Evolutionary conservation across 2,797 vertebrate genomes (phyloP), one percentile per base, ranked within the genome.

Genomic region (Odontamblyopus rebecca): DNA sequence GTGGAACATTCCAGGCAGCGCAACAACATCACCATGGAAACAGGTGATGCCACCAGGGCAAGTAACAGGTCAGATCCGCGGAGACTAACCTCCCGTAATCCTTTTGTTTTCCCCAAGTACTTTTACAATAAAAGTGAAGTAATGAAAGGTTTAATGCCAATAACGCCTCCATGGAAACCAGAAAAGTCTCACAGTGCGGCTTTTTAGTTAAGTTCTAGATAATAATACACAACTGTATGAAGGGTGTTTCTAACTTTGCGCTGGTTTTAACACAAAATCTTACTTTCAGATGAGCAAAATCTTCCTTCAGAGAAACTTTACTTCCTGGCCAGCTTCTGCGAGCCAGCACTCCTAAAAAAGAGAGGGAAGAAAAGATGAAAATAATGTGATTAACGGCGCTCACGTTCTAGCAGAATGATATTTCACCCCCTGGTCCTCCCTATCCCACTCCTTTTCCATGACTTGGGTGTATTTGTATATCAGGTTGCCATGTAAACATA

Each of bases 401-500:
- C 73, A 79, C 73, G 38, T 88, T 88, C 84, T 75, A 66, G 88
- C 88, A 91, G 80, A 87, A 86, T 85, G 89, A 87, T 81, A 90
- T 57, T 69, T 84, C 56, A 0, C 76, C 74, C 82, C 81, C 73
- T 74, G 61, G 78, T 73, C 82, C 67, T 54, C 75, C 85, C 80
- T 73, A 80, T 84, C 77, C 57, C 35, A 56, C 85, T 82, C 89
- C 86, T 89, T 65, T 91, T 91, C 91, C 89, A 89, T 88, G 74
- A 89, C 85, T 89, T 85, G 89, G 86, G 88, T 90, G 89, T 92
- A 91, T 93, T 93, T 93, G 92, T 94, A 85, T 92, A 92, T 92
- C 84, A 82, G 89, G 94, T 94, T 94, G 92, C 93, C 91, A 94
- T 94, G 93, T 91, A 93, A 94, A 94, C 92, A 93, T 90, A 92